Evolutionary conservation across 2,797 vertebrate species (phyloP).

Genomic region (Lacerta agilis): DNA sequence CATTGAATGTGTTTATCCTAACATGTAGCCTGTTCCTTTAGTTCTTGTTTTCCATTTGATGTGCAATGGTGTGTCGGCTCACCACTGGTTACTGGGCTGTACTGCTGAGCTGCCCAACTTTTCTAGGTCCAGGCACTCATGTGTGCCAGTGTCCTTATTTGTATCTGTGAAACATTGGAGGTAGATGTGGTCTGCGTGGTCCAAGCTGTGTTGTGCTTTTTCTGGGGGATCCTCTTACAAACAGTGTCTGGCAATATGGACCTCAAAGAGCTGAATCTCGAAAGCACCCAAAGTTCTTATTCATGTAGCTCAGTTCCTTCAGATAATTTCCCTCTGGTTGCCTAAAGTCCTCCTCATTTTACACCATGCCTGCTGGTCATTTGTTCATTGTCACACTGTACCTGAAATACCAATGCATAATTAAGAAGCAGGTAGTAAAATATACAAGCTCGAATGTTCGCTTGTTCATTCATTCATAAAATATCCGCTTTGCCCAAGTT

Average conservation of each 20-base stretch:
- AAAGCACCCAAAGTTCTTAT: neutral
- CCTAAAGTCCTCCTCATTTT: neutral
- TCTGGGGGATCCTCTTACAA: neutral
- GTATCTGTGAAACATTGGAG: neutral
- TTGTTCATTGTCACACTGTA: slow-evolving; percentile 26
- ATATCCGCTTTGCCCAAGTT: slow-evolving; percentile 15
- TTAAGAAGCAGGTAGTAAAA: slow-evolving; percentile 30
- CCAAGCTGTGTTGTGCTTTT: neutral
- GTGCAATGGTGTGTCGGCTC: neutral
- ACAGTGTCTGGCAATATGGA: neutral
- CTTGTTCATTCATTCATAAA: slow-evolving; percentile 53
- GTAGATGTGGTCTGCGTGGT: neutral
- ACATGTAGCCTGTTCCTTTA: neutral
- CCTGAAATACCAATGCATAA: slow-evolving; percentile 36
- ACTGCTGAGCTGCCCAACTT: neutral
- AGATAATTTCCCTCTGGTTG: neutral
- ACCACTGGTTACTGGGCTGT: neutral
- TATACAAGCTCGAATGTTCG: slow-evolving; percentile 34
- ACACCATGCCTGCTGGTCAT: slow-evolving; percentile 11
- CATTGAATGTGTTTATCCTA: too few relatives aligned
- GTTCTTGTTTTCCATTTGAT: neutral
- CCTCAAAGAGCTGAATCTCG: neutral
- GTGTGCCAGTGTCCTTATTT: neutral
- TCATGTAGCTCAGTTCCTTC: neutral
- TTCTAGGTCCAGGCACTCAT: neutral